These are phyloP conservation scores for Drosophila malerkotliana DNA, from an alignment of 1,140 invertebrate genomes.

Conservation along the genomic window DNA sequence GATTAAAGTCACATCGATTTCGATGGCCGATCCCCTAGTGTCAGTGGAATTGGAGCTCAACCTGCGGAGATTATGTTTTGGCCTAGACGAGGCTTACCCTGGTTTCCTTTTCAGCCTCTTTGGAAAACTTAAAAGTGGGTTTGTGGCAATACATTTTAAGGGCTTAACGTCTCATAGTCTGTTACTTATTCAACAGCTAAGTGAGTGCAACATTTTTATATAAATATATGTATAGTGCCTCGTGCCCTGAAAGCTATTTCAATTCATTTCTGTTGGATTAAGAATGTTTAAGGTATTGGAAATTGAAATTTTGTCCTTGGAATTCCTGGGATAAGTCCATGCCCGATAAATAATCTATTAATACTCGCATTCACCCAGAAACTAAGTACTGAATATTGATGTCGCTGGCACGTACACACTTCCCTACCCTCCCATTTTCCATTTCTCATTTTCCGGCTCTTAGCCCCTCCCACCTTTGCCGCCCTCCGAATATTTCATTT, in stretches of 20 bases:
- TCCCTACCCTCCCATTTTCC: conserved; percentile 2
- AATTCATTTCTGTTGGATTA: background rate
- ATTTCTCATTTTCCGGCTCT: conserved; percentile 26
- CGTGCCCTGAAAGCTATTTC: background rate
- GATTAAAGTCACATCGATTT: conserved; percentile 25
- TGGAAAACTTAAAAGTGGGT: background rate
- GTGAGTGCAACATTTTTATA: background rate
- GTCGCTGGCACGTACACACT: conserved; percentile 17
- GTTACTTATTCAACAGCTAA: background rate
- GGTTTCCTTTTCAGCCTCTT: background rate
- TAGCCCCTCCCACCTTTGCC: conserved; percentile 11
- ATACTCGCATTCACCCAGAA: conserved; percentile 13
- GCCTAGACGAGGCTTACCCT: background rate
- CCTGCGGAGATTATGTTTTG: background rate
- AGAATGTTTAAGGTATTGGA: conserved; percentile 2
- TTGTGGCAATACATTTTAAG: background rate
- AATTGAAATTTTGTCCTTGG: background rate
- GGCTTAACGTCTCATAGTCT: background rate
- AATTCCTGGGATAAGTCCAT: background rate
- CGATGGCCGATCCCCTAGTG: conserved; percentile 15
- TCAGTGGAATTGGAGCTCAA: conserved; percentile 3
- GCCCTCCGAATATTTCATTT: background rate
- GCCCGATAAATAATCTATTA: conserved; percentile 9
- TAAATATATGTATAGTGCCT: too few relatives aligned
- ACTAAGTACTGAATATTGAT: conserved; percentile 15